Evolutionary conservation across 2,797 vertebrate species (phyloP).

Genomic region (Tragelaphus oryx): DNA sequence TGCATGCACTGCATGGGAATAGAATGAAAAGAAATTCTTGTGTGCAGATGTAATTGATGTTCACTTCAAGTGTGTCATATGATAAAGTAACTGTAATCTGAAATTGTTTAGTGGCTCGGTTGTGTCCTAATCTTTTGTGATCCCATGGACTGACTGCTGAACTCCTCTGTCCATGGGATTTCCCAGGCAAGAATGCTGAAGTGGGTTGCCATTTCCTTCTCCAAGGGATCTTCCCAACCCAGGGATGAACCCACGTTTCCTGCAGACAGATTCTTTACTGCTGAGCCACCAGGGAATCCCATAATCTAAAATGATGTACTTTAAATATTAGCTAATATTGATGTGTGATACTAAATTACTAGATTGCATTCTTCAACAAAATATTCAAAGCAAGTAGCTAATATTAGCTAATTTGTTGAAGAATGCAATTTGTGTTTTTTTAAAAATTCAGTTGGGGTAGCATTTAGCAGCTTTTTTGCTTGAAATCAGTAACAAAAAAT

Average conservation of each 20-base stretch:
- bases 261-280: background rate
- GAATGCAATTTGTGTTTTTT: background rate
- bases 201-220: background rate
- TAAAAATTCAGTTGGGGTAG: background rate
- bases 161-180: background rate
- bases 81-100: constrained; percentile 34
- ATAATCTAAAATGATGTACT: background rate
- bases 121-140: background rate
- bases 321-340: background rate
- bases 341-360: background rate
- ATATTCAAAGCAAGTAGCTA: background rate
- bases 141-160: background rate
- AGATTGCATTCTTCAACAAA: background rate
- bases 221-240: background rate
- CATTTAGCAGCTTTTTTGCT: constrained; percentile 27
- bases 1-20: constrained; percentile 81
- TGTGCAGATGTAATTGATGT: constrained; percentile 67
- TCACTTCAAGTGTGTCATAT: constrained; percentile 68
- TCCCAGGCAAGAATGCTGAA: background rate
- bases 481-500: background rate
- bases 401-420: constrained; percentile 5
- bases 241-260: background rate
- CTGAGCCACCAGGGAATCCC: background rate
- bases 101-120: background rate
- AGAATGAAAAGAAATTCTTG: constrained; percentile 56